These are phyloP conservation scores for Enteromius thamalakanensis DNA, from an alignment of 2,797 vertebrate species.

Conservation along the genomic window DNA sequence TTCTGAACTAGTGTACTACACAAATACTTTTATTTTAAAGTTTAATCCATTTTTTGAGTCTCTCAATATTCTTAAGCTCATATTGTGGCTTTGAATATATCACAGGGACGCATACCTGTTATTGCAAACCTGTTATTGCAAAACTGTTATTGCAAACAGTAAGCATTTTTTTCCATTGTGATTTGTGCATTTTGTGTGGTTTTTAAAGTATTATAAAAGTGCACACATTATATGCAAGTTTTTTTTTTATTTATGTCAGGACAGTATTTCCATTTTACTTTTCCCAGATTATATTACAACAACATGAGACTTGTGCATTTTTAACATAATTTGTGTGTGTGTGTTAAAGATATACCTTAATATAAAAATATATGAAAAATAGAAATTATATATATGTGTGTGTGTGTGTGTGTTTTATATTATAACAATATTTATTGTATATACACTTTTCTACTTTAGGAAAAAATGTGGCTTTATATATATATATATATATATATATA, in stretches of 20 bases:
- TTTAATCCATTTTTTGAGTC: not conserved
- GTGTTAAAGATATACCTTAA: too few species aligned
- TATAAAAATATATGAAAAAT: too few species aligned
- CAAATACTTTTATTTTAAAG: not conserved
- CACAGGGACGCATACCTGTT: not conserved
- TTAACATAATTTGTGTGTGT: not conserved
- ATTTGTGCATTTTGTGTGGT: not conserved
- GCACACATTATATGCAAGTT: not conserved
- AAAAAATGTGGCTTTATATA: not conserved
- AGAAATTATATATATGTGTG: too few species aligned
- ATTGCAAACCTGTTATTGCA: too few species aligned
- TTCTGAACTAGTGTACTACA: not conserved
- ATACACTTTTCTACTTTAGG: not conserved
- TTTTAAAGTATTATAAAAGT: not conserved
- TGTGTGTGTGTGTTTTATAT: not conserved
- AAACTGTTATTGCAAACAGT: constrained; percentile 19
- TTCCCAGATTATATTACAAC: not conserved
- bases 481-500: too few species aligned
- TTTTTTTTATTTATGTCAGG: not conserved
- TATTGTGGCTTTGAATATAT: constrained; percentile 2
- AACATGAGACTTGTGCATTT: not conserved
- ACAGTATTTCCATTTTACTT: not conserved
- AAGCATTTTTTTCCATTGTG: not conserved
- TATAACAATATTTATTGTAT: not conserved
- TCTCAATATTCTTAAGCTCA: constrained; percentile 11